Evolutionary conservation across 1,140 invertebrate genomes (phyloP), one percentile per base, ranked within the genome.

Genomic region (Heliconius nattereri): DNA sequence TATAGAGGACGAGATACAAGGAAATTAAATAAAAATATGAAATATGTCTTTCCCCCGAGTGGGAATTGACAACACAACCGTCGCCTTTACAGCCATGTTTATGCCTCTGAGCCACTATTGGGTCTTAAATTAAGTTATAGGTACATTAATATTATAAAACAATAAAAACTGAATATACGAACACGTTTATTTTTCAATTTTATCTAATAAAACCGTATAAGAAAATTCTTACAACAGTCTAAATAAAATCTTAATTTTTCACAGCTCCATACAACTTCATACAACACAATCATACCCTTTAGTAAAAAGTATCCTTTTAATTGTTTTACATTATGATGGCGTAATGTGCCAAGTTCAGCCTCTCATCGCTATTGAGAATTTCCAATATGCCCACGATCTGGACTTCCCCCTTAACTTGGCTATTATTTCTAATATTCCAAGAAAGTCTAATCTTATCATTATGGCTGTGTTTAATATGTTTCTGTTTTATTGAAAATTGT

Each of bases 291-390:
- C 86, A 91, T 88, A 87, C 90, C 92, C 91, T 89, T 94, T 93
- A 84, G 84, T 87, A 94, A 93, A 94, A 94, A 94, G 88, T 94
- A 93, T 90, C 79, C 84, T 89, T 89, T 92, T 93, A 94, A 94
- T 94, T 90, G 91, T 86, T 90, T 88, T 85, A 90, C 88, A 91
- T 93, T 92, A 93, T 87, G 87, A 91, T 91, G 84, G 78, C 85
- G 85, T 90, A 92, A 94, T 88, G 88, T 84, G 86, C 86, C 74
- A 94, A 94, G 87, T 94, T 94, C 85, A 72, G 78, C 79, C 80
- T 75, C 89, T 11, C 79, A 89, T 88, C 85, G 86, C 87, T 90
- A 91, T 90, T 86, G 86, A 89, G 86, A 89, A 87, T 87, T 86
- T 83, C 87, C 87, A 89, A 90, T 88, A 85, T 87, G 87, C 84